Percentiles rank a stretch among this genome's conserved stretches.
These are phyloP conservation scores for Drusus annulatus DNA, from an alignment of 1,140 invertebrate genomes.

Conservation along the genomic window DNA sequence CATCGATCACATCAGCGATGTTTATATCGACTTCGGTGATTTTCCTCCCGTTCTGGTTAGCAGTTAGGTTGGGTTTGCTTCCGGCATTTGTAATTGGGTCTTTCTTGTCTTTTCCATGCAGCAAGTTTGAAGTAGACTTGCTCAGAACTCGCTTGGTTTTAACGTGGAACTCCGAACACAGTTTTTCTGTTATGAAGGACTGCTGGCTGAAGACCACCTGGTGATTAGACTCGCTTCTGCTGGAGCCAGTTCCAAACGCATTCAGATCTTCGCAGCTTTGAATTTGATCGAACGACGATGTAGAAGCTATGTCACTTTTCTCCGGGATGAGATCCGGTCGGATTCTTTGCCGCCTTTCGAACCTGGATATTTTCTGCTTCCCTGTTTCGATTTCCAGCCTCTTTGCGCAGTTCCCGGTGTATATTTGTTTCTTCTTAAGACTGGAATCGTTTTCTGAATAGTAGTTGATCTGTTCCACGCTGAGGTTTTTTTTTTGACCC, in stretches of 20 bases:
- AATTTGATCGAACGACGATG: conserved; percentile 70
- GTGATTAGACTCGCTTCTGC: conserved; percentile 68
- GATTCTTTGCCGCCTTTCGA: conserved; percentile 69
- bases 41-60: conserved; percentile 26
- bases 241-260: conserved; percentile 68
- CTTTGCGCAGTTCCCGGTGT: conserved; percentile 67
- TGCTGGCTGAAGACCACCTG: conserved; percentile 71
- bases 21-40: background rate
- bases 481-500: conserved; percentile 68
- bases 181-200: conserved; percentile 75
- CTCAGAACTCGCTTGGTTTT: conserved; percentile 74
- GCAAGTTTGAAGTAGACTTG: conserved; percentile 74
- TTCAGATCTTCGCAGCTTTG: conserved; percentile 72
- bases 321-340: conserved; percentile 70
- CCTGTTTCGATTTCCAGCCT: conserved; percentile 67
- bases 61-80: conserved; percentile 59
- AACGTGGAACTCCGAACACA: conserved; percentile 76
- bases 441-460: conserved; percentile 71
- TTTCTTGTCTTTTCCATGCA: conserved; percentile 69
- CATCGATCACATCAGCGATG: conserved; percentile 1
- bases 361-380: conserved; percentile 67
- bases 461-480: conserved; percentile 71
- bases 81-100: conserved; percentile 64
- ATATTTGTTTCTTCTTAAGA: conserved; percentile 56
- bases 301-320: conserved; percentile 68